A percentile compares a stretch with the other conserved stretches of the same genome.
Evolutionary conservation across 1,140 invertebrate species (phyloP).

Genomic region (Polyergus mexicanus): DNA sequence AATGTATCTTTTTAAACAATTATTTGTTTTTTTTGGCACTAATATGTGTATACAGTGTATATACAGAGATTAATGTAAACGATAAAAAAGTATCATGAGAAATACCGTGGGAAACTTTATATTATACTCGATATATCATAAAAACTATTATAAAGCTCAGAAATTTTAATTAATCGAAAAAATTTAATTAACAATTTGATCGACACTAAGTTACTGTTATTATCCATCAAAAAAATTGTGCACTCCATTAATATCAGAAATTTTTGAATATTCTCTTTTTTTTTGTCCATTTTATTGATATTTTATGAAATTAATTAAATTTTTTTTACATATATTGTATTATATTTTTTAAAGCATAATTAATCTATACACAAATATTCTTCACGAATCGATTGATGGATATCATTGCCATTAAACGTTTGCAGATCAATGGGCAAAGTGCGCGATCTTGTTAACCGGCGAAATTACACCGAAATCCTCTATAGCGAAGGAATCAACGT

Average conservation of each 20-base stretch:
- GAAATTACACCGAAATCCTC: slow-evolving; percentile 61
- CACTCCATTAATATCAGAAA: background rate
- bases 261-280: background rate
- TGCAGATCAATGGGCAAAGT: slow-evolving; percentile 30
- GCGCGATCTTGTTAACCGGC: slow-evolving; percentile 66
- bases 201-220: background rate
- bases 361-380: background rate
- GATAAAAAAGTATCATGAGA: background rate
- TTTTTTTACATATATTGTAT: too few relatives aligned
- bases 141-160: background rate
- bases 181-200: slow-evolving; percentile 16
- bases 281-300: background rate
- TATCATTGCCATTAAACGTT: slow-evolving; percentile 17
- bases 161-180: slow-evolving; percentile 1
- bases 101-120: background rate
- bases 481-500: slow-evolving; percentile 30
- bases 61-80: background rate
- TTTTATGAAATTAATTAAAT: background rate
- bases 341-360: background rate
- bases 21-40: too few relatives aligned
- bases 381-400: background rate
- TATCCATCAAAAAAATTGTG: background rate
- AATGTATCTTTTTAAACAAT: too few relatives aligned
- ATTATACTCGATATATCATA: background rate
- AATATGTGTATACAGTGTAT: too few relatives aligned